phyloP scores from a whole-genome alignment of 2,797 vertebrate species.

The Prunella strophiata region DNA sequence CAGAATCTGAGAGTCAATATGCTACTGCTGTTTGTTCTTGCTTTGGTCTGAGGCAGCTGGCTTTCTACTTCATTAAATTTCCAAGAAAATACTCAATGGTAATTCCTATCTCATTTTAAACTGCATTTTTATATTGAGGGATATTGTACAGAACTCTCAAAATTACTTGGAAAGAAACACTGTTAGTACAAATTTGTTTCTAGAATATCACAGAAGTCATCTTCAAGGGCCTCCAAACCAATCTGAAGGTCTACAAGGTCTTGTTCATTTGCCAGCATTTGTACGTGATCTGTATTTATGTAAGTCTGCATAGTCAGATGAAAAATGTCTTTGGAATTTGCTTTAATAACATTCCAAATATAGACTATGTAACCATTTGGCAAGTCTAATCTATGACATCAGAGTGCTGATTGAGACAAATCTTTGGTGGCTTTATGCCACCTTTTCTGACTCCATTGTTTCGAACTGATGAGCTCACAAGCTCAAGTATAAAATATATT shows the following conservation, averaged over 20 bases:
- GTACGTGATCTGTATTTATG: neutral
- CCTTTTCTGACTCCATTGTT: neutral
- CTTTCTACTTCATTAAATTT: neutral
- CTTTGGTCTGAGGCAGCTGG: neutral
- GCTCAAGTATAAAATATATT: constrained; percentile 7
- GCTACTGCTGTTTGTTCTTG: neutral
- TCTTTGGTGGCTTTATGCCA: constrained; percentile 1
- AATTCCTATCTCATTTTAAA: neutral
- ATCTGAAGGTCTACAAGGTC: neutral
- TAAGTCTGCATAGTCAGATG: neutral
- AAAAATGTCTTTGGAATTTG: constrained; percentile 21
- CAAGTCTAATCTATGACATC: neutral
- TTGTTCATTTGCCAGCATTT: neutral
- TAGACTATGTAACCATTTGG: neutral
- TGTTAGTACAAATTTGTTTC: neutral
- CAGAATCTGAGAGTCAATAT: neutral
- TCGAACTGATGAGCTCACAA: neutral
- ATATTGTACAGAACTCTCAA: neutral
- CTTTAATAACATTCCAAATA: neutral
- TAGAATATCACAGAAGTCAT: neutral
- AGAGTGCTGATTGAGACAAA: neutral
- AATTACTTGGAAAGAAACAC: neutral
- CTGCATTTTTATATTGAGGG: neutral
- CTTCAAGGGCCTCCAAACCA: neutral
- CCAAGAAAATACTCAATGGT: neutral